Conservation (phyloP, 2,113 vertebrate species). For the Odocoileus hemionus region DNA sequence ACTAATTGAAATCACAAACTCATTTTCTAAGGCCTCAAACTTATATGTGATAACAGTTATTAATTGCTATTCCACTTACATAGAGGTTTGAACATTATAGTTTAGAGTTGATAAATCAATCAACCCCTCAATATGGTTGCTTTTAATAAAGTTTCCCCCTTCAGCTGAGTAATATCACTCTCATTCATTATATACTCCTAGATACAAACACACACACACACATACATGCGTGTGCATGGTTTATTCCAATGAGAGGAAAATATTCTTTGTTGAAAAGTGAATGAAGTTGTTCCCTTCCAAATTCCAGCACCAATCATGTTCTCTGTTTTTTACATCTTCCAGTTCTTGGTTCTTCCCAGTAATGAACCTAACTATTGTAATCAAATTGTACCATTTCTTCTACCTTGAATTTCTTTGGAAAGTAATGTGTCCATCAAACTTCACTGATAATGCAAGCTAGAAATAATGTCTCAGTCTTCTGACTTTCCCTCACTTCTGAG, state of each 20-base stretch:
- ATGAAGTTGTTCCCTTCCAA: background rate
- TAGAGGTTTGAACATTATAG: background rate
- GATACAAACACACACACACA: background rate
- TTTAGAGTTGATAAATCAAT: background rate
- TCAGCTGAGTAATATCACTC: background rate
- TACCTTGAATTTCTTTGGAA: background rate
- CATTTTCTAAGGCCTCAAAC: background rate
- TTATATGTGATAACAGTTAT: background rate
- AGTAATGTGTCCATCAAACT: background rate
- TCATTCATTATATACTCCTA: background rate
- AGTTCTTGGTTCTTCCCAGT: background rate
- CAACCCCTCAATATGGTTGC: background rate
- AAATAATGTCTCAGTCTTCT: background rate
- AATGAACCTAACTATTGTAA: background rate
- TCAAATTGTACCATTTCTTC: background rate
- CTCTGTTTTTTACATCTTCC: background rate
- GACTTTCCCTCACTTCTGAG: background rate
- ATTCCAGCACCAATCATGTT: background rate
- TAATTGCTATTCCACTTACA: background rate
- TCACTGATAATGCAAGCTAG: background rate
- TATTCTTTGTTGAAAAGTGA: background rate
- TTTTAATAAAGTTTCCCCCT: constrained; percentile 2
- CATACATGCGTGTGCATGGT: accelerated
- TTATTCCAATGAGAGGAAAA: background rate
- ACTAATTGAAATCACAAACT: background rate